Conservation (phyloP, 1,140 invertebrate species). For the Neodiprion fabricii region DNA sequence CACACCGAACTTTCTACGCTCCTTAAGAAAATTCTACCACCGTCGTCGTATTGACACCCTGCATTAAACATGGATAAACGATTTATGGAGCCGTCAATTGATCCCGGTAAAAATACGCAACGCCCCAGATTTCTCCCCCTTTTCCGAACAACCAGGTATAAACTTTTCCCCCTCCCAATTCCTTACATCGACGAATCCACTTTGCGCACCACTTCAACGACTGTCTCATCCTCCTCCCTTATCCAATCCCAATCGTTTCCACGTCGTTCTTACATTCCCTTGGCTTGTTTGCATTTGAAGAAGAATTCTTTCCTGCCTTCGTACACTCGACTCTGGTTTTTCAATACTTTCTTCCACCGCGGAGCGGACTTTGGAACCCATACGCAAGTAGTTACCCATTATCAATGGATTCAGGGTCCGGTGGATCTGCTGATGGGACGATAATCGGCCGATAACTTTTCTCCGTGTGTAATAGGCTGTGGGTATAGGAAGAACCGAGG, state of each 20-base stretch:
- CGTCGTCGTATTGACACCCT: slow-evolving; percentile 27
- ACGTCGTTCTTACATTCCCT: too few species aligned
- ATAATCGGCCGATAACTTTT: slow-evolving; percentile 39
- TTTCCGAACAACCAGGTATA: neutral
- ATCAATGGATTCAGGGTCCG: slow-evolving; percentile 35
- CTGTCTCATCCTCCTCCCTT: slow-evolving; percentile 17
- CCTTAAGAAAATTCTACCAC: slow-evolving; percentile 24
- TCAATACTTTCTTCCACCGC: neutral
- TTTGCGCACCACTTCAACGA: neutral
- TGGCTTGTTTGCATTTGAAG: too few species aligned
- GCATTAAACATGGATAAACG: slow-evolving; percentile 53
- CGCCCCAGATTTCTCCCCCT: neutral
- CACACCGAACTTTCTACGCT: slow-evolving; percentile 39
- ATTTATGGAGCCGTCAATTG: slow-evolving; percentile 38
- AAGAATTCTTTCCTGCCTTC: neutral
- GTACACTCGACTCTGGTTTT: neutral
- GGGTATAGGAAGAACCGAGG: slow-evolving; percentile 19
- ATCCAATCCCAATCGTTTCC: neutral
- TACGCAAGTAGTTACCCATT: slow-evolving; percentile 31
- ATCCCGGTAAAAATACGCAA: neutral
- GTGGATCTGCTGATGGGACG: slow-evolving; percentile 20
- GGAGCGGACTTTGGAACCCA: too few species aligned
- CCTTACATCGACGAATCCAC: too few species aligned
- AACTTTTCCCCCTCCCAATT: too few species aligned
- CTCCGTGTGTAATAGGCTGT: slow-evolving; percentile 19